These are phyloP conservation scores for Caenorhabditis japonica DNA, from an alignment of 2,888 invertebrate species.

Conservation along the genomic window DNA sequence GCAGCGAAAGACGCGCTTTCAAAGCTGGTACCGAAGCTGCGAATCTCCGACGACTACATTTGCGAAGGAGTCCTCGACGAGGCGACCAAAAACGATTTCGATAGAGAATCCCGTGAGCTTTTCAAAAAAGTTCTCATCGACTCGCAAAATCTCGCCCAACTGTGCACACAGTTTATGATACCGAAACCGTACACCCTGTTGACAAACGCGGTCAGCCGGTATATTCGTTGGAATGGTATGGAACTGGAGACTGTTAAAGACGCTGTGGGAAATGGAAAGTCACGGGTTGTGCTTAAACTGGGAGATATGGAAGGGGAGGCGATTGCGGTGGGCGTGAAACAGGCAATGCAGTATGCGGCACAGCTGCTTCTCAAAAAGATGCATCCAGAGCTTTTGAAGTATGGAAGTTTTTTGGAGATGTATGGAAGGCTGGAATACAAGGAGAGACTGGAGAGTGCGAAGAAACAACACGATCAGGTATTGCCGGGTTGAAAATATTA, in stretches of 20 bases:
- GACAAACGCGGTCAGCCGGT: constrained; percentile 34
- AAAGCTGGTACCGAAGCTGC: constrained; percentile 42
- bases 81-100: constrained; percentile 18
- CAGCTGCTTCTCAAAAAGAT: constrained; percentile 92
- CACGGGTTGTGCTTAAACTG: constrained; percentile 18
- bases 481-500: no score
- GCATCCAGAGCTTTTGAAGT: constrained; percentile 86
- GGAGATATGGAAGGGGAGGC: constrained; percentile 83
- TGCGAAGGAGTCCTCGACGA: constrained; percentile 31
- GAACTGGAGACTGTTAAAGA: constrained; percentile 19
- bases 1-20: constrained; percentile 80
- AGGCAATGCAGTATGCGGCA: constrained; percentile 94
- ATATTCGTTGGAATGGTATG: constrained; percentile 48
- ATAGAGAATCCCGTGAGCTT: constrained; percentile 60
- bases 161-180: constrained; percentile 32
- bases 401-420: constrained; percentile 92
- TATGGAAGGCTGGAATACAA: constrained; percentile 84
- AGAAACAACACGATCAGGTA: constrained; percentile 56
- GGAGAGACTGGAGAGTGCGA: constrained; percentile 80
- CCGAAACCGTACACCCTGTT: constrained; percentile 35
- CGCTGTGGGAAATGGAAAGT: constrained; percentile 33
- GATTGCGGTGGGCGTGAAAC: constrained; percentile 91
- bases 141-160: constrained; percentile 15
- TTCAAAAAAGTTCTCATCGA: constrained; percentile 85
- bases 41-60: constrained; percentile 13